These are phyloP conservation scores for Micronycteris hirsuta DNA, from an alignment of 2,113 vertebrate species.

Conservation along the genomic window DNA sequence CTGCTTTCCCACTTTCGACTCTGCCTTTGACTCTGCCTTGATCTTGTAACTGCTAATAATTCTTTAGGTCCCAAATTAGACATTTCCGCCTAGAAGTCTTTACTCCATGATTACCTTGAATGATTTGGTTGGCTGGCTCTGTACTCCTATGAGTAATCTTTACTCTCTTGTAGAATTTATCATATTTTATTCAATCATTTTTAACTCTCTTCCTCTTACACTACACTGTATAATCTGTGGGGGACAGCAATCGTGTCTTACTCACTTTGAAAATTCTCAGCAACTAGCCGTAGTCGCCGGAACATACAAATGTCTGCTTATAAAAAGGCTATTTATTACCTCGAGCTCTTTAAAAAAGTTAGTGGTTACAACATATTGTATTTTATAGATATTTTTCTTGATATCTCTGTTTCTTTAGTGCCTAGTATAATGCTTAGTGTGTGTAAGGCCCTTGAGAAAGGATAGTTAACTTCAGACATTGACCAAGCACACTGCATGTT, in stretches of 20 bases:
- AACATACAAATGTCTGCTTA: not conserved
- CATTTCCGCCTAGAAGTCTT: not conserved
- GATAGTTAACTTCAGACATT: not conserved
- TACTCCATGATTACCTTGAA: not conserved
- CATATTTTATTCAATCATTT: not conserved
- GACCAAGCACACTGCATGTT: not conserved
- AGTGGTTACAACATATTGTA: not conserved
- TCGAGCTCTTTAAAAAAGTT: not conserved
- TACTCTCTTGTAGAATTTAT: not conserved
- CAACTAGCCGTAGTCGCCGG: not conserved
- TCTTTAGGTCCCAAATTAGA: not conserved
- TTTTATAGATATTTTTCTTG: conserved; percentile 5
- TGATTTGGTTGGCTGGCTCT: not conserved
- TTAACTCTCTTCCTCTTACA: not conserved
- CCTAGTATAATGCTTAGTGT: not conserved
- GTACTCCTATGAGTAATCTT: not conserved
- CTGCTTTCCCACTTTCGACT: not conserved
- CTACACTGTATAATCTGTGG: not conserved
- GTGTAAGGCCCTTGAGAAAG: not conserved
- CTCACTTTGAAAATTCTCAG: not conserved
- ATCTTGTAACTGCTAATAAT: not conserved
- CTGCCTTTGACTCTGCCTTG: not conserved
- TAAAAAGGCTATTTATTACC: not conserved
- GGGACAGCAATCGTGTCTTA: not conserved
- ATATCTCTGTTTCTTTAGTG: not conserved